Evolutionary conservation across 2,888 invertebrate genomes (phyloP), one percentile per base, ranked within the genome.

Genomic region (Limenitis arthemis): DNA sequence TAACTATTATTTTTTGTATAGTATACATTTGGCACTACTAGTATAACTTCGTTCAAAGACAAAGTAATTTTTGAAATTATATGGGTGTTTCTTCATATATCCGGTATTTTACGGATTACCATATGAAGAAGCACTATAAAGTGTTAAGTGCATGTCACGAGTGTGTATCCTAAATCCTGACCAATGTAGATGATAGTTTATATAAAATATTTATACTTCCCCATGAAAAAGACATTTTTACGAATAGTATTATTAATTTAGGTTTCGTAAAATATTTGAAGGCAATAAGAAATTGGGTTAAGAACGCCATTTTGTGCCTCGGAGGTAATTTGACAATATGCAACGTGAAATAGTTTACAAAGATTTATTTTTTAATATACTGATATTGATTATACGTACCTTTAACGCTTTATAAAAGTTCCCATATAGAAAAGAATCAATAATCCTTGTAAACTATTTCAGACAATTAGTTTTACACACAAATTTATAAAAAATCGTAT

Each of bases 221-320:
- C 79, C 74, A 73, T 66, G 67, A 75, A 79, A 82, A 86, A 86
- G 86, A 86, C 86, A 86, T 86, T 85, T 86, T 86, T 86, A 86
- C 86, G 82, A 79, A 85, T 83, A 85, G 86, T 86, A 86, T 86
- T 86, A 85, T 80, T 86, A 85, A 80, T 82, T 76, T 83, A 84
- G 83, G 80, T 70, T 77, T 84, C 78, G 77, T 79, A 78, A 79
- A 79, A 77, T 71, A 47, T 61, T 59, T 53, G 59, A 78, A 73
- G 84, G 82, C 84, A 77, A 77, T 79, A 75, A 77, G 39, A 69
- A 73, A 70, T 79, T 80, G 83, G 81, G 79, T 83, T 85, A 71
- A 73, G 69, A 82, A 82, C 78, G 66, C 85, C 86, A 82, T 73
- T 71, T 77, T 79, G 86, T 86, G 86, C 86, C 86, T 86, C 65